Evolutionary conservation across 2,113 vertebrate genomes (phyloP), one percentile per base, ranked within the genome.

Genomic region (Neolamprologus tretocephalus): DNA sequence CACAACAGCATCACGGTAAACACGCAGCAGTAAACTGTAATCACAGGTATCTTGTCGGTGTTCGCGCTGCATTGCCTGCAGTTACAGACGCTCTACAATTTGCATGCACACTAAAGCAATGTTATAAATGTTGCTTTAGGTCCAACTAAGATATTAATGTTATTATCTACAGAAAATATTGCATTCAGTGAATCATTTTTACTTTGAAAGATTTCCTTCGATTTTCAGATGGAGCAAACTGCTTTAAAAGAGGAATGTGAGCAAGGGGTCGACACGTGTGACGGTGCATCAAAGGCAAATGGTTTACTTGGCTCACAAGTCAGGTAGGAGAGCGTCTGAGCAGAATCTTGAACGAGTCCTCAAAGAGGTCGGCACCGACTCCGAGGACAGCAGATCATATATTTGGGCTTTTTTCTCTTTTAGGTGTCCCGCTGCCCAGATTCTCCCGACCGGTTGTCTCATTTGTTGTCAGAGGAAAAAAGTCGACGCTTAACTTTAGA

Each of bases 381-480:
- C 14, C 7, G 6, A 17, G 40, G 14, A 47, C 40, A 19, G 13
- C 13, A 47, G 40, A 47, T 47, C 9, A 17, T 28, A 47, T 73
- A 26, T 73, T 45, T 42, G 3, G 2, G 3, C 0, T 10, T 47
- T 26, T 45, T 45, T 26, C 2, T 26, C 21, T 1, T 45, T 5
- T 10, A 47, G 71, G 23, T 17, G 42, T 28, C 71, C 42, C 42
- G 19, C 14, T 47, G 42, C 42, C 71, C 42, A 28, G 71, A 75
- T 19, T 8, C 42, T 7, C 23, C 13, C 3, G 5, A 23, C 8
- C n/a, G 0, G 19, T 8, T 68, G 63, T 68, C 63, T 71, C 63
- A 68, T 63, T 63, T 66, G 10, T 11, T n/a, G 33, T 66, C 6
- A 66, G 31, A 8, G 33, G 31, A n/a, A 35, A n/a, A 11, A 73